Evolutionary conservation across 2,888 invertebrate genomes (phyloP), one percentile per base, ranked within the genome.

Genomic region (Anthrax anthrax): DNA sequence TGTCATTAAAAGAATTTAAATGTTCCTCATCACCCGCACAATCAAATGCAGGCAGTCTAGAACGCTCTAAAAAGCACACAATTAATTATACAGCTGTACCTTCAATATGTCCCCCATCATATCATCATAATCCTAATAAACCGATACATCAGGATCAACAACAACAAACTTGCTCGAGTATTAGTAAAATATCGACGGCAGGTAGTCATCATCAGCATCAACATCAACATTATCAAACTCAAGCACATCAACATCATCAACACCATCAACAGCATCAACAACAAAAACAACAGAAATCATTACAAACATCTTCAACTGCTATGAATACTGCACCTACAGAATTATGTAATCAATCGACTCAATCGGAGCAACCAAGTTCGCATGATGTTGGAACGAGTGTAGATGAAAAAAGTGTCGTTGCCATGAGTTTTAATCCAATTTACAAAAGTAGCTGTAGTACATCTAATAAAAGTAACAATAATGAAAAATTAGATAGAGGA

Each of bases 1-100:
- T 84, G 40, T 76, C 78, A 37, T 62, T 80, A 48, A 75, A 76
- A 56, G 75, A 78, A 57, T 77, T 76, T 57, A 75, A 76, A 54
- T 73, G 72, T 40, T 75, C 76, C 9, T 74, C 76, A 10, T 70
- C 51, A 17, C 48, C 48, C 10, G 37, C 43, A 14, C 44, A 45
- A n/a, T 51, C 74, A 50, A 52, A 48, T 36, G 50, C 53, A 0
- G 61, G 61, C 0, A 63, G 62, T 9, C 58, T 65, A 47, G 54
- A 64, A 10, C 57, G 62, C 13, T 41, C 45, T n/a, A 36, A n/a
- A n/a, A n/a, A n/a, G n/a, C n/a, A n/a, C n/a, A n/a, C n/a, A n/a
- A 6, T 8, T 14, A 46, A 37, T 29, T 16, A 37, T 16, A 37
- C 36, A 18, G 42, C 18, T 18, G 14, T 29, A 18, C 18, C 37